Evolutionary conservation across 2,797 vertebrate genomes (phyloP), one percentile per base, ranked within the genome.

Genomic region (Eupleurogrammus muticus): DNA sequence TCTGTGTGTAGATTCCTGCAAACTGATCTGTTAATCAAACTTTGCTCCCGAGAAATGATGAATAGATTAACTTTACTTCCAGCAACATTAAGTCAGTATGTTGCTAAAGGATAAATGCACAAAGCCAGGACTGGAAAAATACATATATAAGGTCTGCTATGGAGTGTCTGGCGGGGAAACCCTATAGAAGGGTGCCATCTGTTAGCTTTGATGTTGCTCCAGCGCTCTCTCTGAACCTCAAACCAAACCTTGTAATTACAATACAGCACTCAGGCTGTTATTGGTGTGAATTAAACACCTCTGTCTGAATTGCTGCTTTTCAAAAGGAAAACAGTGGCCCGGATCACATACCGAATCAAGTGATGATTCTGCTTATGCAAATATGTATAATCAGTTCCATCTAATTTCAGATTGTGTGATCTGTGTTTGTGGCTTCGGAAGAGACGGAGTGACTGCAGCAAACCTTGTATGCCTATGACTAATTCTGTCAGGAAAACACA

Each of bases 291-390:
- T 75, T 57, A 65, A 73, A 82, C 75, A 21, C 38, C 63, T 62
- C 35, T 14, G 60, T 55, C 63, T 75, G 55, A 80, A 59, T 1
- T 28, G 2, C 49, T 60, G 76, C 58, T 72, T 75, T 79, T 81
- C 73, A 84, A 82, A 82, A 83, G 59, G 36, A 50, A 70, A 67
- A 68, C 70, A 3, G 9, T n/a, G 32, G 65, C 40, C 68, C 42
- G 48, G 49, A 65, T 81, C 65, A 63, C 69, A 73, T 50, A 80
- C 55, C 69, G 69, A 87, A 80, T 85, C 66, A 77, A 76, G 80
- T 82, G 74, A 21, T 80, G 84, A 87, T 87, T 73, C 51, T 20
- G 44, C 34, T 82, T 66, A 46, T 42, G 55, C 66, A 81, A 75
- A 70, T 74, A 24, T 8, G 62, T 28, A 56, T 75, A 68, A 86